These are phyloP conservation scores for Oostethus manadensis DNA, from an alignment of 2,113 vertebrate species.

Conservation along the genomic window DNA sequence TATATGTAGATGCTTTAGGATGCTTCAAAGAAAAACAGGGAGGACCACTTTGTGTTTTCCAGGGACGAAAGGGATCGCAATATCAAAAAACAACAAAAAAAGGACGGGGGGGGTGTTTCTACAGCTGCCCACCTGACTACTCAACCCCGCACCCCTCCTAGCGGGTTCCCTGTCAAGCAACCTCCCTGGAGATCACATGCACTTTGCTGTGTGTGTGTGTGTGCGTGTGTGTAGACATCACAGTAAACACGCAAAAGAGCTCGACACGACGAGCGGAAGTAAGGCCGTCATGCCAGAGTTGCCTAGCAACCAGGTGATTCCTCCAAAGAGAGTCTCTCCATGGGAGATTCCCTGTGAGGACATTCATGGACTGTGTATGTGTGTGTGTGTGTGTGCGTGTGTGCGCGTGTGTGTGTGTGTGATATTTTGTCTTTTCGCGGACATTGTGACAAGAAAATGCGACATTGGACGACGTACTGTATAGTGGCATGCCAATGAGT, in stretches of 20 bases:
- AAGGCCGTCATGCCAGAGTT: slow-evolving; percentile 65
- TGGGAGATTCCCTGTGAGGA: slow-evolving; percentile 68
- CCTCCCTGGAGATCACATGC: slow-evolving; percentile 39
- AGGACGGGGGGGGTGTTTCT: slow-evolving; percentile 8
- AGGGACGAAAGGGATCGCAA: no score
- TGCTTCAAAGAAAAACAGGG: no score
- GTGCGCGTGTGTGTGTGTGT: background rate
- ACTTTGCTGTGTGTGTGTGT: background rate
- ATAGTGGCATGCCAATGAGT: no score
- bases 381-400: slow-evolving; percentile 12
- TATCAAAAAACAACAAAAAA: background rate
- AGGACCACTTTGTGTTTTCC: no score
- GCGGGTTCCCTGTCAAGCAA: slow-evolving; percentile 45
- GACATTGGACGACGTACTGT: no score
- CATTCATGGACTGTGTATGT: slow-evolving; percentile 37
- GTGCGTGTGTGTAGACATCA: no score
- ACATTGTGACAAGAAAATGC: no score
- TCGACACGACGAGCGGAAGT: slow-evolving; percentile 49
- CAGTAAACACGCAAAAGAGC: no score
- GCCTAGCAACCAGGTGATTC: slow-evolving; percentile 75
- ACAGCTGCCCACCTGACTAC: slow-evolving; percentile 29
- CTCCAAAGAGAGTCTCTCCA: slow-evolving; percentile 65
- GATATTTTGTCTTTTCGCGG: no score
- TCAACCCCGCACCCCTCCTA: slow-evolving; percentile 10
- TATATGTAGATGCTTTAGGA: no score